A percentile compares a stretch with the other conserved stretches of the same genome.
Conservation (phyloP, 2,113 vertebrate genomes). For the Urocitellus parryii region DNA sequence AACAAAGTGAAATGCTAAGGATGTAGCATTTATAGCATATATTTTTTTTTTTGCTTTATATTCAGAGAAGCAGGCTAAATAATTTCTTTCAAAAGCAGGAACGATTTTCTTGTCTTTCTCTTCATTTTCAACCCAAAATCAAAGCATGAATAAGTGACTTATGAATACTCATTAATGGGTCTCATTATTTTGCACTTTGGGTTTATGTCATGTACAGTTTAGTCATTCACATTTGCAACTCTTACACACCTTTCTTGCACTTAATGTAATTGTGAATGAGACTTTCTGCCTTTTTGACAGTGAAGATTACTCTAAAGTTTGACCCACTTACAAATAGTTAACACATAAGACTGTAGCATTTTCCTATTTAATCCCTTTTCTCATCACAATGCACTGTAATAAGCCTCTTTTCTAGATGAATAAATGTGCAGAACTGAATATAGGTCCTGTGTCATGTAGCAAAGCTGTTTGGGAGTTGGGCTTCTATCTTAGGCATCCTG, state of each 20-base stretch:
- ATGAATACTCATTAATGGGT: neutral
- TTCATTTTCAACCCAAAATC: conserved; percentile 45
- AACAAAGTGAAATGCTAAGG: conserved; percentile 40
- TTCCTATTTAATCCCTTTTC: neutral
- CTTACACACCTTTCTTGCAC: neutral
- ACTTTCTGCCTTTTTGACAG: neutral
- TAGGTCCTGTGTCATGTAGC: neutral
- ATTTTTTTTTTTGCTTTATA: neutral
- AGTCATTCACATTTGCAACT: neutral
- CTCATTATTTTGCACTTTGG: neutral
- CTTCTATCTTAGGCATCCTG: neutral
- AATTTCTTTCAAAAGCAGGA: conserved; percentile 18
- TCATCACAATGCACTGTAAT: neutral
- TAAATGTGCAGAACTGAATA: neutral
- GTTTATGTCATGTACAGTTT: neutral
- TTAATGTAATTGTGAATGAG: neutral
- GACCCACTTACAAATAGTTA: neutral
- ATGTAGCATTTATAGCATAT: neutral
- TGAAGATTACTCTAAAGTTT: neutral
- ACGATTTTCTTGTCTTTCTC: conserved; percentile 37
- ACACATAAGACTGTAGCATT: neutral
- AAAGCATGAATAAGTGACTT: neutral
- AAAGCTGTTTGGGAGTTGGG: neutral
- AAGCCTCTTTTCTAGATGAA: neutral
- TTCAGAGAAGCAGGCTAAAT: conserved; percentile 37